A percentile compares a stretch with the other conserved stretches of the same genome.
Conservation (phyloP, 2,797 vertebrate species). For the Tenualosa ilisha region DNA sequence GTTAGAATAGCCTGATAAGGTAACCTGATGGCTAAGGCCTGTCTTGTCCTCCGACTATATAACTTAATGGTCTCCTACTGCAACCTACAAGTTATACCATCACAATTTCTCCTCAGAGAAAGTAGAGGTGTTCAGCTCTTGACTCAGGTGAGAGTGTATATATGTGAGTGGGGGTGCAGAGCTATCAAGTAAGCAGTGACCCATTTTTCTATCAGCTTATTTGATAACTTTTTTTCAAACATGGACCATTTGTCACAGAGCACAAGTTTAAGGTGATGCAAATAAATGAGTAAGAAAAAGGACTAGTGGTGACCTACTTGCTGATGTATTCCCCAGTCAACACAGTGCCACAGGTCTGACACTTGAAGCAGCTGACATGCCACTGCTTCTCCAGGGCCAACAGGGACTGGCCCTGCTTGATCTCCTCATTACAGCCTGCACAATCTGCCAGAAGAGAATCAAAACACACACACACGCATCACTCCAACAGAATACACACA, state of each 20-base stretch:
- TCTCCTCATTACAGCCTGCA: conserved; percentile 91
- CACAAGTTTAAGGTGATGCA: too few relatives aligned
- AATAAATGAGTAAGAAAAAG: too few relatives aligned
- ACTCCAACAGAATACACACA: neutral
- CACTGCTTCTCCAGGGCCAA: conserved; percentile 95
- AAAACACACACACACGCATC: neutral
- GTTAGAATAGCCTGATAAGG: neutral
- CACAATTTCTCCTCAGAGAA: neutral
- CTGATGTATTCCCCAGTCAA: conserved; percentile 97
- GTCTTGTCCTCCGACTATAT: neutral
- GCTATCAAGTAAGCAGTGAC: neutral
- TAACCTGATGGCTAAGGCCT: neutral
- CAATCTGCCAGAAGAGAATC: conserved; percentile 74
- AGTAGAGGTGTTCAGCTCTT: conserved; percentile 2
- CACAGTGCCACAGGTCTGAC: conserved; percentile 84
- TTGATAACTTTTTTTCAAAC: too few relatives aligned
- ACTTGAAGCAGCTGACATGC: conserved; percentile 97
- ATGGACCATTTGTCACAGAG: too few relatives aligned
- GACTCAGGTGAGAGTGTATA: neutral
- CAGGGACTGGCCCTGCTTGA: conserved; percentile 93
- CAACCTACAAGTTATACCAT: neutral
- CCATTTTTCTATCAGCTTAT: too few relatives aligned
- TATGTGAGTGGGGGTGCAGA: neutral
- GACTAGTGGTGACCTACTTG: conserved; percentile 81
- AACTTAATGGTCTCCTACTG: neutral